These are phyloP conservation scores for Pholis gunnellus DNA, from an alignment of 2,113 vertebrate genomes.

Conservation along the genomic window DNA sequence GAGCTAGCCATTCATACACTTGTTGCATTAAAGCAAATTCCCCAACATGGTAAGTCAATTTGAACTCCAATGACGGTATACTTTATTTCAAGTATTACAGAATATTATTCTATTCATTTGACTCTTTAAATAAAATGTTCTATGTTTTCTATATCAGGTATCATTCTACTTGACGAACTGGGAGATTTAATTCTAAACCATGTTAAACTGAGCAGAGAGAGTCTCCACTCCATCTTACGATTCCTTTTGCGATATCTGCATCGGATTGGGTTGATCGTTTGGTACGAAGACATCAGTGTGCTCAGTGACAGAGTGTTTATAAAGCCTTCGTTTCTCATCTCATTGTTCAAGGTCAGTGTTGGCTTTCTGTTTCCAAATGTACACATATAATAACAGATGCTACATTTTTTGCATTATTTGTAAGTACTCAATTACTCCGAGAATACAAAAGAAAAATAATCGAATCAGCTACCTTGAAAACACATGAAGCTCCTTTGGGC, in stretches of 20 bases:
- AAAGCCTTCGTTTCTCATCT: conserved; percentile 47
- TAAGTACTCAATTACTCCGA: too few species aligned
- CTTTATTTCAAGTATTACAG: too few species aligned
- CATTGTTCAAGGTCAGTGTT: conserved; percentile 36
- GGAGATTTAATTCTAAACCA: conserved; percentile 29
- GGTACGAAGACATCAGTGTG: conserved; percentile 38
- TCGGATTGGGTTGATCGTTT: conserved; percentile 40
- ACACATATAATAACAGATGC: neutral
- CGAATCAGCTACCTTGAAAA: too few species aligned
- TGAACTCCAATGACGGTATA: neutral
- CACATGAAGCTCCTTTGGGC: too few species aligned
- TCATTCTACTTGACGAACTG: conserved; percentile 34
- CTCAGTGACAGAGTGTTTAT: conserved; percentile 44
- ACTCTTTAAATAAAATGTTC: too few species aligned
- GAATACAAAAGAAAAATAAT: too few species aligned
- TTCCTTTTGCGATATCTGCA: conserved; percentile 44
- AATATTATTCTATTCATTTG: too few species aligned
- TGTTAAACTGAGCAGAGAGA: conserved; percentile 28
- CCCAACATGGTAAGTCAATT: conserved; percentile 34
- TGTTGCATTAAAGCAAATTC: conserved; percentile 10
- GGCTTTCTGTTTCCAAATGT: neutral
- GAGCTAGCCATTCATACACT: conserved; percentile 36
- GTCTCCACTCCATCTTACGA: conserved; percentile 19
- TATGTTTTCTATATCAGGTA: conserved; percentile 8
- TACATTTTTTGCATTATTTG: too few species aligned